Base-by-base conservation (phyloP, 2,888 invertebrate genomes). In the Congeria kusceri region DNA sequence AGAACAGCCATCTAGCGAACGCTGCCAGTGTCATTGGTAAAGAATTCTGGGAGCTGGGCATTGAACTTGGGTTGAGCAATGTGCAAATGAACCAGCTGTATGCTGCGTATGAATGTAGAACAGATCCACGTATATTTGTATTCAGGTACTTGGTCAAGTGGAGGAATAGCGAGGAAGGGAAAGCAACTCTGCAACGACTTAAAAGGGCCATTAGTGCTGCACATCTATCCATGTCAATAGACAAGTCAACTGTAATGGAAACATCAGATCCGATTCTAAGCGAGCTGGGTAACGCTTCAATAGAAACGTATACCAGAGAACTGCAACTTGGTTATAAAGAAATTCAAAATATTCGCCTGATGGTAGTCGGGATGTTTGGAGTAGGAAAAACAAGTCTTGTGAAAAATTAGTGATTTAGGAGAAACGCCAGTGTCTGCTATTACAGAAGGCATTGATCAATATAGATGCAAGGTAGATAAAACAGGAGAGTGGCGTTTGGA, bases 361-460 rank as follows among this genome's bases (percentile, higher is more conserved):
- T 80, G 80, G 68, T 80, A 7, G 70, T 80, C 11, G 80, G 80
- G 18, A 75, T 76, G 80, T 80, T 68, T 75, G 59, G 29, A 13
- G 75, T 75, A 29, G 80, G 80, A 13, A 80, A 80, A 65, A 80
- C 80, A n/a, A 61, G 68, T 18, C 72, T 80, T 23, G 68, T 80
- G 1, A 53, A 57, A 27, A 80, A 76, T 28, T 46, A 71, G 20
- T 9, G 65, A 61, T 15, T 39, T 39, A 5, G 15, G 39, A 11
- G 39, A 39, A 3, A 11, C 9, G 1, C 3, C 15, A 39, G 15
- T 1, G 15, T 15, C 39, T 39, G 9, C 1, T 9, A 28, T 28
- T 23, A 56, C 29, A 32, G 28, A 53, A 56, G 13, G 39, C 32
- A 66, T 53, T 23, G 53, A 53, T 1, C 5, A n/a, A 11, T 15